These are phyloP conservation scores for Orestias chungarensis DNA, from an alignment of 2,797 vertebrate species.

Conservation along the genomic window DNA sequence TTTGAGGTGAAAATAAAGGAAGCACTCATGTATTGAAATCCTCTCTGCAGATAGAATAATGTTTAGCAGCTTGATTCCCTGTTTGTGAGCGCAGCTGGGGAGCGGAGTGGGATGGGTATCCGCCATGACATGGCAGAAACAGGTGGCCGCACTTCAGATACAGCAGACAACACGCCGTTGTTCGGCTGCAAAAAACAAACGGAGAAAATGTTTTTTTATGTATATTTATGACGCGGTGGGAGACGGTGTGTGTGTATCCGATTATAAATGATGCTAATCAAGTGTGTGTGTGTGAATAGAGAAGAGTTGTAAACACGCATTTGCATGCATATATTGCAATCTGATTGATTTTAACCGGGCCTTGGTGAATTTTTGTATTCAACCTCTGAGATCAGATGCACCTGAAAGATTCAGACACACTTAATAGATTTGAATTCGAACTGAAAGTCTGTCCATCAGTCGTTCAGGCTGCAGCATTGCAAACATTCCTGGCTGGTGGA, in stretches of 20 bases:
- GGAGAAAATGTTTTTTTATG: background rate
- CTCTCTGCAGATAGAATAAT: background rate
- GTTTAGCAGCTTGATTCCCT: background rate
- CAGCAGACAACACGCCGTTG: slow-evolving; percentile 24
- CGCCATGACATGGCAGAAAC: slow-evolving; percentile 16
- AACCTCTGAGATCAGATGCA: slow-evolving; percentile 21
- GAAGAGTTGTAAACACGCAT: slow-evolving; percentile 22
- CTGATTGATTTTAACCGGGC: slow-evolving; percentile 40
- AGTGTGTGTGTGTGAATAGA: slow-evolving; percentile 17
- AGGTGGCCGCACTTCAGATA: slow-evolving; percentile 62
- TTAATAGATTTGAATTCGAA: background rate
- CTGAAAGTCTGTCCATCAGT: slow-evolving; percentile 9
- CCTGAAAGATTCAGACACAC: background rate
- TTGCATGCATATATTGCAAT: slow-evolving; percentile 25
- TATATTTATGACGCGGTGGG: slow-evolving; percentile 6
- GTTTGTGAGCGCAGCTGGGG: slow-evolving; percentile 1
- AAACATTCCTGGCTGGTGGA: slow-evolving; percentile 67
- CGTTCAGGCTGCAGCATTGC: slow-evolving; percentile 66
- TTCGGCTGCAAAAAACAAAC: background rate
- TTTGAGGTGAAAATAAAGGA: background rate
- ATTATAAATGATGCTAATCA: slow-evolving; percentile 25
- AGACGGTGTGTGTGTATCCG: slow-evolving; percentile 10
- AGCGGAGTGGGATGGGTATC: slow-evolving; percentile 4
- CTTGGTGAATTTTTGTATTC: slow-evolving; percentile 23
- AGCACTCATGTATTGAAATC: background rate